Percentiles rank a stretch among this genome's conserved stretches.
Evolutionary conservation across 2,797 vertebrate genomes (phyloP).

Genomic region (Australoheros facetus): DNA sequence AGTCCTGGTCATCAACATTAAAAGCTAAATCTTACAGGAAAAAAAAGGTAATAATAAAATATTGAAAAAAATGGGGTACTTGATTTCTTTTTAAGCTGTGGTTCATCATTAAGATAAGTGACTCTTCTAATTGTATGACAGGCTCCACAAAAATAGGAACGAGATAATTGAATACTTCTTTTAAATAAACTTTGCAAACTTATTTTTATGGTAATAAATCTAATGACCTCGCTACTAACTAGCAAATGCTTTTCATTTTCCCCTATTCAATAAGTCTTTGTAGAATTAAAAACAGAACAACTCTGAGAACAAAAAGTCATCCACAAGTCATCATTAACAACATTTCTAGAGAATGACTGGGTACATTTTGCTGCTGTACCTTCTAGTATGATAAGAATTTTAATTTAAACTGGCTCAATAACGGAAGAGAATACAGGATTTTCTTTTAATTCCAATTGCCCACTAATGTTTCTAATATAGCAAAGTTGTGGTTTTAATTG

Average conservation of each 20-base stretch:
- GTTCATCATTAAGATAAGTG: neutral
- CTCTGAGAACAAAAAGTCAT: neutral
- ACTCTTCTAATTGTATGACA: neutral
- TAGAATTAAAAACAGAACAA: neutral
- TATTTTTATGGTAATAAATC: neutral
- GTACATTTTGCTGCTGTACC: neutral
- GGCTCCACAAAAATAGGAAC: neutral
- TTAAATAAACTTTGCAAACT: neutral
- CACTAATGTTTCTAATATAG: neutral
- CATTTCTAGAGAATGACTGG: neutral
- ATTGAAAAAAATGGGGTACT: neutral
- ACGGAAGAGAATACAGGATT: neutral
- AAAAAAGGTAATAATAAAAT: neutral
- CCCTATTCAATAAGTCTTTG: neutral
- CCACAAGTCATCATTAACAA: neutral
- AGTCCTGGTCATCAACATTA: neutral
- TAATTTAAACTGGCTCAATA: neutral
- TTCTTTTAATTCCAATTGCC: neutral
- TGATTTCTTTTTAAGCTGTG: neutral
- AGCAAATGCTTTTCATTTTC: neutral
- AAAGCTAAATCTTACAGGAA: neutral
- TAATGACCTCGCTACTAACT: fast-evolving
- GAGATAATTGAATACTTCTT: neutral
- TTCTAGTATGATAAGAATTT: neutral
- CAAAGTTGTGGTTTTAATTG: neutral